Evolutionary conservation across 2,113 vertebrate species (phyloP), one percentile per base, ranked within the genome.

Genomic region (Acrocephalus arundinaceus): DNA sequence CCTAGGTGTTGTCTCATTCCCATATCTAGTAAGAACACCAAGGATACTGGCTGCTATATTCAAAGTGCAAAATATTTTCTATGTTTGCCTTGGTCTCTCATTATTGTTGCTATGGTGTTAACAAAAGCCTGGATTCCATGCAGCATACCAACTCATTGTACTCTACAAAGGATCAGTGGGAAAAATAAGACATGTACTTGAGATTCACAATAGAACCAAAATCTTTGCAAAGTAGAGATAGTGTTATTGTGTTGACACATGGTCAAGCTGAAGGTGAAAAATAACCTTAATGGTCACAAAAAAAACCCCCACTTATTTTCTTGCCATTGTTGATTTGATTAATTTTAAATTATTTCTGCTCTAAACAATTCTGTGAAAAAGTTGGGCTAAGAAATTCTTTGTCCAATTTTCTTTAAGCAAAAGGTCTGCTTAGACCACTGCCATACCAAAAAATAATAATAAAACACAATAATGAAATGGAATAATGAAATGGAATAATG

Each of bases 111-210:
- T 92, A 93, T 68, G 86, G 84, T 91, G 65, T 46, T 87, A 72
- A 71, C 68, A 94, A 92, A 59, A 96, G 46, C 28, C 33, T 97
- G 77, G 92, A 96, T 91, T 65, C n/a, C 35, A 37, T 21, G 15
- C 35, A 67, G 30, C 54, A 46, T 49, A 57, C 9, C 37, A 74
- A 77, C 66, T 90, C 75, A 85, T 82, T 93, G 62, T 76, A 76
- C n/a, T 93, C 45, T 72, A 97, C 77, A 94, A 95, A 97, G 84
- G 52, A 94, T 94, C 94, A 87, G 62, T 82, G 33, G 27, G 71
- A 58, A 93, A 90, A 97, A 45, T 30, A 84, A 95, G 84, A 61
- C 84, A 82, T 6, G 37, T 33, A 68, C 88, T 94, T 10, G 28
- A 58, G 51, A 96, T 87, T 83, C 87, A 94, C 61, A 97, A 91